Evolutionary conservation across 2,113 vertebrate genomes (phyloP).

Genomic region (Clarias gariepinus): DNA sequence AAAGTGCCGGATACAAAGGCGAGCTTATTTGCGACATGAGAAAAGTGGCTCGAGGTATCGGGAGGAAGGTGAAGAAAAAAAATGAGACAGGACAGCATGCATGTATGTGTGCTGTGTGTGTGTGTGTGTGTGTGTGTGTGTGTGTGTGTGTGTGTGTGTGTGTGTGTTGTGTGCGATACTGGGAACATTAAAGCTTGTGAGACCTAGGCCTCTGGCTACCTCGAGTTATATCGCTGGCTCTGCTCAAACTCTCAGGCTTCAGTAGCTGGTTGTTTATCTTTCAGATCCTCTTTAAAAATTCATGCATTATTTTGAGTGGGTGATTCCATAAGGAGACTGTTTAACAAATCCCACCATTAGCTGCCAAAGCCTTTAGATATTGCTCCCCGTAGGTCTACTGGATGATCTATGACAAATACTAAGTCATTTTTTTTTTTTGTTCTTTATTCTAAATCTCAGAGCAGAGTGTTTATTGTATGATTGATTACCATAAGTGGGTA

Average conservation of each 20-base stretch:
- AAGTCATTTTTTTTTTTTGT: constrained; percentile 8
- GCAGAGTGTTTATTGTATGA: constrained; percentile 11
- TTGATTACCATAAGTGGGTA: constrained; percentile 10
- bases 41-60: background rate
- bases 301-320: constrained; percentile 28
- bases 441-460: constrained; percentile 27
- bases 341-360: constrained; percentile 44
- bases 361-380: constrained; percentile 26
- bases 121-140: background rate
- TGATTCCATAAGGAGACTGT: constrained; percentile 34
- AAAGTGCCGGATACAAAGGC: background rate
- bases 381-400: constrained; percentile 31
- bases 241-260: constrained; percentile 12
- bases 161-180: constrained; percentile 4
- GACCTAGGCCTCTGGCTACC: constrained; percentile 16
- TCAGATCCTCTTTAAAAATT: constrained; percentile 43
- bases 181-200: constrained; percentile 34
- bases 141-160: background rate
- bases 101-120: background rate
- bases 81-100: background rate
- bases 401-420: constrained; percentile 35
- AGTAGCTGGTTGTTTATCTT: constrained; percentile 39
- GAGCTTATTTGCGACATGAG: constrained; percentile 12
- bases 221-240: constrained; percentile 21
- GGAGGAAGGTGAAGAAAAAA: constrained; percentile 17